These are phyloP conservation scores for Unio delphinus DNA, from an alignment of 2,888 invertebrate genomes.

Conservation along the genomic window DNA sequence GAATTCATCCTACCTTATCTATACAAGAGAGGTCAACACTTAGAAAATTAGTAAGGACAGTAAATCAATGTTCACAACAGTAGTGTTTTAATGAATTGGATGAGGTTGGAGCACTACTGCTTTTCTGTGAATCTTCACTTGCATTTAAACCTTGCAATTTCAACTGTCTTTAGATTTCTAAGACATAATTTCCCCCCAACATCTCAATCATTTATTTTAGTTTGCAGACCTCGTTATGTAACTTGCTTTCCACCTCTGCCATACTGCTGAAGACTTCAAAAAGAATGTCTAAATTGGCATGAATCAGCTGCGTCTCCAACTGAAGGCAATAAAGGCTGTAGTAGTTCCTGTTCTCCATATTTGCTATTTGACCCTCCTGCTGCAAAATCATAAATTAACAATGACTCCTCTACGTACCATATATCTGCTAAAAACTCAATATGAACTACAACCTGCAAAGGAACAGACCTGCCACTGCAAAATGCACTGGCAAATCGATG, in stretches of 20 bases:
- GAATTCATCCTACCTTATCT: too few species aligned
- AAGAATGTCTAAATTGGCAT: conserved; percentile 69
- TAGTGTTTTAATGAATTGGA: too few species aligned
- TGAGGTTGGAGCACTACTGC: too few species aligned
- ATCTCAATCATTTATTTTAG: too few species aligned
- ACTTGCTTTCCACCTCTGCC: conserved; percentile 55
- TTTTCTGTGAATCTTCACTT: too few species aligned
- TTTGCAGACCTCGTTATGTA: conserved; percentile 50
- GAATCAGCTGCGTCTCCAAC: conserved; percentile 72
- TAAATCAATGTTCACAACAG: too few species aligned
- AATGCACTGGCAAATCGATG: not conserved
- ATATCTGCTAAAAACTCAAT: not conserved
- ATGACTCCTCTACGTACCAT: not conserved
- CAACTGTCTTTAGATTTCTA: too few species aligned
- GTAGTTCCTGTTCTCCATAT: conserved; percentile 71
- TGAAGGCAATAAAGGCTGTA: conserved; percentile 72
- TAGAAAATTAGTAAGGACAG: too few species aligned
- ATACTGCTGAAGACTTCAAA: conserved; percentile 59
- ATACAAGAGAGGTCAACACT: too few species aligned
- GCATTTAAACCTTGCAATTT: too few species aligned
- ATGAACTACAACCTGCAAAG: not conserved
- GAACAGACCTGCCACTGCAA: not conserved
- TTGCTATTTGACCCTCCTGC: conserved; percentile 70
- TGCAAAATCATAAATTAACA: conserved; percentile 36
- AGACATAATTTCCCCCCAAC: too few species aligned